phyloP scores from a whole-genome alignment of 2,888 invertebrate species.

The Dioctria linearis region DNA sequence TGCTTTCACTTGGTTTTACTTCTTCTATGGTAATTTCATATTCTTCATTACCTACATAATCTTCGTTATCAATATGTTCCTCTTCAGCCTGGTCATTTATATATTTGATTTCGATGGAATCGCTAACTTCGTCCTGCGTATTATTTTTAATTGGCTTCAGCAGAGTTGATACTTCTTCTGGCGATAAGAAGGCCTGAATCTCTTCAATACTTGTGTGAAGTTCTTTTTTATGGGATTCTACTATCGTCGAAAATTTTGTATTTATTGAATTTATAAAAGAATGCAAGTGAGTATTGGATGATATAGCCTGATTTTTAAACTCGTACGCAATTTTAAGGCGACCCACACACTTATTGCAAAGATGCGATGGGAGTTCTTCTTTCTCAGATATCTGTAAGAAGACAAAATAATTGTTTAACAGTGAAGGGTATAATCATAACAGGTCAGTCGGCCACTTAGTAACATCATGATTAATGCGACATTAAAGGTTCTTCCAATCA shows the following conservation, averaged over 20 bases:
- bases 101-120: neutral
- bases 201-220: slow-evolving; percentile 9
- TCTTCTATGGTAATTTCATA: neutral
- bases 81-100: neutral
- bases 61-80: neutral
- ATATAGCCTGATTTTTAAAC: slow-evolving; percentile 57
- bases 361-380: slow-evolving; percentile 58
- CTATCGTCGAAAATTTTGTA: slow-evolving; percentile 40
- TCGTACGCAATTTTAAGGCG: slow-evolving; percentile 57
- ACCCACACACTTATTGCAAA: slow-evolving; percentile 57
- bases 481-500: too few species aligned
- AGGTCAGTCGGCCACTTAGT: neutral
- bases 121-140: neutral
- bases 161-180: neutral
- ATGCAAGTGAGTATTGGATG: slow-evolving; percentile 55
- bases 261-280: slow-evolving; percentile 54
- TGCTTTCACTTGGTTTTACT: neutral
- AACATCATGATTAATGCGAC: too few species aligned
- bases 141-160: neutral
- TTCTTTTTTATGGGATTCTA: slow-evolving; percentile 3
- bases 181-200: neutral
- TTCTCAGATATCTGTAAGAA: slow-evolving; percentile 54
- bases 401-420: too few species aligned
- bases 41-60: neutral
- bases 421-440: too few species aligned